Base-by-base conservation (phyloP, 2,888 invertebrate genomes). In the Morpho achilles region DNA sequence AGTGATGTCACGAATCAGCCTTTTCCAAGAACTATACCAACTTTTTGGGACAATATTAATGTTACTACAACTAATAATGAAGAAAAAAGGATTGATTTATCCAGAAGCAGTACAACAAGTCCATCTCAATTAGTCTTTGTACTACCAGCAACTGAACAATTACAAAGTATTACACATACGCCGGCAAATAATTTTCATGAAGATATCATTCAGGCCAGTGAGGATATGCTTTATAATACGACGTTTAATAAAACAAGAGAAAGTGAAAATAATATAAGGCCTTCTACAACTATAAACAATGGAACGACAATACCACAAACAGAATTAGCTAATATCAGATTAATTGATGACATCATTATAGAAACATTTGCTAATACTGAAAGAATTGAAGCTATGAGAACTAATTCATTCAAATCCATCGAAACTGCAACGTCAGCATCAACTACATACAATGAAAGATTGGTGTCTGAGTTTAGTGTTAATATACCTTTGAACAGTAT, bases 1-100 rank as follows among this genome's bases (percentile, higher is more conserved):
- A 71, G 65, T 65, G 69, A 68, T 56, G 67, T 61, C 47, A 62
- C 67, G 59, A 70, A 61, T 50, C 64, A 68, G 51, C 44, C 32
- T 8, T 53, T 47, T 41, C 44, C 55, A 58, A 48, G 6, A 40
- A 58, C 22, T 46, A 8, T 7, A 43, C 52, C 47, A 43, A 23
- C 48, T 10, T n/a, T 43, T 23, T 55, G 48, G 56, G 58, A 64
- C 46, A 49, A 63, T 39, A 41, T 57, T 50, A 58, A 55, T 49
- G 16, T 49, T 10, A 16, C 16, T 16, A 50, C 53, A 23, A 57
- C 61, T 51, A 59, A n/a, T 50, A 45, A 49, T 50, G 40, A 60
- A 46, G 58, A 41, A 43, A 50, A 39, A 48, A 43, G 32, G 50
- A 51, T 16, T 16, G 43, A 58, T 41, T 49, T 52, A 9, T 23